Conservation (phyloP, 2,797 vertebrate species). For the Leptodactylus fallax region DNA sequence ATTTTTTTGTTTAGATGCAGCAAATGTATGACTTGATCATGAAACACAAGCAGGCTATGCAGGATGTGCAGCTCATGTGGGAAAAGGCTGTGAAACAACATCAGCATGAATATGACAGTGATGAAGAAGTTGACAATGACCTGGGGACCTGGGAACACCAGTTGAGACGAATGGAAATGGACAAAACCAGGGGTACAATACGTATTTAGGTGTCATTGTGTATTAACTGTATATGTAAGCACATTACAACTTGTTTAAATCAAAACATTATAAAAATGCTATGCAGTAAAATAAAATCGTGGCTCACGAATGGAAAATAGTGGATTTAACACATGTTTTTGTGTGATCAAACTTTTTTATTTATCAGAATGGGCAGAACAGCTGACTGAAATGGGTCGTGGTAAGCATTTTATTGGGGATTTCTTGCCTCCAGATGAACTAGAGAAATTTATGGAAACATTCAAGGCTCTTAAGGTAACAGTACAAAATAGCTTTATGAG, state of each 20-base stretch:
- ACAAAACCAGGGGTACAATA: constrained; percentile 89
- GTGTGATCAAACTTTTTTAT: not conserved
- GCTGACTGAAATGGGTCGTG: constrained; percentile 96
- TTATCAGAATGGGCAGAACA: constrained; percentile 96
- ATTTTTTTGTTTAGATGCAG: constrained; percentile 85
- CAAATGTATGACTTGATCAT: constrained; percentile 99
- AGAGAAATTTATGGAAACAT: constrained; percentile 99
- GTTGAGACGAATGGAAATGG: constrained; percentile 96
- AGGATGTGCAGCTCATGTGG: constrained; percentile 97
- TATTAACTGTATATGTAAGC: not conserved
- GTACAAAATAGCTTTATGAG: not conserved
- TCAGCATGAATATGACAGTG: constrained; percentile 96
- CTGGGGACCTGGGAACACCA: constrained; percentile 96
- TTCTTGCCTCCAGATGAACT: constrained; percentile 96
- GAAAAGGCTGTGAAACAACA: constrained; percentile 92
- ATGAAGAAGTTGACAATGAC: constrained; percentile 90
- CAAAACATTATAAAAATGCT: not conserved
- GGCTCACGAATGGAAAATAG: not conserved
- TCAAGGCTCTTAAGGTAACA: constrained; percentile 93
- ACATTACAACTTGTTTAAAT: not conserved
- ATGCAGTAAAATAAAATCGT: not conserved
- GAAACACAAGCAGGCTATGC: constrained; percentile 96
- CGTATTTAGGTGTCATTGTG: not conserved
- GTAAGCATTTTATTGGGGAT: constrained; percentile 98
- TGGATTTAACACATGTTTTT: not conserved